Evolutionary conservation across 2,888 invertebrate species (phyloP), one percentile per base, ranked within the genome.

Genomic region (Cryptops parisi): DNA sequence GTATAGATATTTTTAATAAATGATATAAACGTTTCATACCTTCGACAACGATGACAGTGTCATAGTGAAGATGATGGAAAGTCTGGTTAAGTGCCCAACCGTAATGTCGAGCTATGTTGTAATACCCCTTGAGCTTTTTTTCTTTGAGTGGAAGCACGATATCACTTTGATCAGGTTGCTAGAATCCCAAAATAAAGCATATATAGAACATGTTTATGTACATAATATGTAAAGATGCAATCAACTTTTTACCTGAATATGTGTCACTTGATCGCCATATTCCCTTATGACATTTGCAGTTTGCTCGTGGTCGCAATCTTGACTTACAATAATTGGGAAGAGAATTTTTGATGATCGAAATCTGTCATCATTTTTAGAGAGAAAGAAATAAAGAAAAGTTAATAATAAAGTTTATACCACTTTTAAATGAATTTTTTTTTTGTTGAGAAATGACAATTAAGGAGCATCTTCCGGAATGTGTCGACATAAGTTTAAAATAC

Each of bases 281-380:
- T 77, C 76, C 56, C 78, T 75, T 55, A 97, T 88, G 12, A 84
- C 81, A 57, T 84, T 75, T 54, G 84, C 80, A 0, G 97, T 97
- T 22, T 79, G 78, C 58, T 80, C 78, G 74, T 97, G 89, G 19
- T 84, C 84, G 69, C 98, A 98, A 67, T 98, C 98, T 79, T 93
- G 77, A 57, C 91, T 91, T n/a, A 98, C 89, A 59, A 97, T 84
- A 54, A 98, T 91, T 3, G 97, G 98, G 73, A 97, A 97, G 58
- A 81, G 83, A 52, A 84, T 80, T 47, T 78, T 76, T 64, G 78
- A 82, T 2, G 91, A 87, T 27, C 74, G 67, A 56, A 66, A 67
- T 57, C 72, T 73, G 58, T 4, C 58, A 54, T 54, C 26, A 45
- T 46, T 26, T 44, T 47, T 51, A 58, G 17, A 45, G n/a, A 46